Conservation (phyloP, 2,113 vertebrate genomes). For the Pyxicephalus adspersus region DNA sequence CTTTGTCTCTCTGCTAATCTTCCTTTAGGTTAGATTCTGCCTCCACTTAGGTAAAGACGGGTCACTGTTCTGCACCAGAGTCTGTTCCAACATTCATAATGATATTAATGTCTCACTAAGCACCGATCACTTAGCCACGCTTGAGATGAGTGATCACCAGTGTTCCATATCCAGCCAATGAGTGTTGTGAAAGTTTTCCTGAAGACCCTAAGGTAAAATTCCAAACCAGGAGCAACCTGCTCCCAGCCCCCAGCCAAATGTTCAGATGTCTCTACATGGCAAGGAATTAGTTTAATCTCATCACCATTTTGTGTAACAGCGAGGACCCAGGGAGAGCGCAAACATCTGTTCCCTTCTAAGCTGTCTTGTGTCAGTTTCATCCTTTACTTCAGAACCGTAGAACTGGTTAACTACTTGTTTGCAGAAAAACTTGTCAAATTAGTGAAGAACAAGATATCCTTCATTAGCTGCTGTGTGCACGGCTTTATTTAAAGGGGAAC, state of each 20-base stretch:
- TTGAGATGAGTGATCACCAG: slow-evolving; percentile 47
- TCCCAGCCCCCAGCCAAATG: neutral
- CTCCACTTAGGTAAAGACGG: neutral
- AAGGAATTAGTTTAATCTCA: slow-evolving; percentile 57
- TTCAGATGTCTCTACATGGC: slow-evolving; percentile 44
- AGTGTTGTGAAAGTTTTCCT: slow-evolving; percentile 51
- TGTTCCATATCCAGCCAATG: slow-evolving; percentile 15
- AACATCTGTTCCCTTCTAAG: slow-evolving; percentile 59
- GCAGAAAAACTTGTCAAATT: neutral
- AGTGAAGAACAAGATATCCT: too few species aligned
- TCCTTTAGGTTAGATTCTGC: neutral
- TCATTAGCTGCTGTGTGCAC: too few species aligned
- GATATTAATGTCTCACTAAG: slow-evolving; percentile 50
- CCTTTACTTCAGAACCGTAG: slow-evolving; percentile 2
- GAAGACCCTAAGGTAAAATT: slow-evolving; percentile 48
- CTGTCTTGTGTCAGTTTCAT: slow-evolving; percentile 27
- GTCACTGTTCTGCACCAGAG: slow-evolving; percentile 2
- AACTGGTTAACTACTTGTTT: slow-evolving; percentile 56
- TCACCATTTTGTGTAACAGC: slow-evolving; percentile 50
- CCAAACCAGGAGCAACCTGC: neutral
- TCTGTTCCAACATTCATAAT: slow-evolving; percentile 3
- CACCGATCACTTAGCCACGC: slow-evolving; percentile 44
- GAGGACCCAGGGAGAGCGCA: slow-evolving; percentile 46
- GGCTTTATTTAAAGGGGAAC: too few species aligned
- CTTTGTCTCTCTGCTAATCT: neutral